Evolutionary conservation across 2,113 vertebrate species (phyloP), one percentile per base, ranked within the genome.

Genomic region (Ceyx cyanopectus): DNA sequence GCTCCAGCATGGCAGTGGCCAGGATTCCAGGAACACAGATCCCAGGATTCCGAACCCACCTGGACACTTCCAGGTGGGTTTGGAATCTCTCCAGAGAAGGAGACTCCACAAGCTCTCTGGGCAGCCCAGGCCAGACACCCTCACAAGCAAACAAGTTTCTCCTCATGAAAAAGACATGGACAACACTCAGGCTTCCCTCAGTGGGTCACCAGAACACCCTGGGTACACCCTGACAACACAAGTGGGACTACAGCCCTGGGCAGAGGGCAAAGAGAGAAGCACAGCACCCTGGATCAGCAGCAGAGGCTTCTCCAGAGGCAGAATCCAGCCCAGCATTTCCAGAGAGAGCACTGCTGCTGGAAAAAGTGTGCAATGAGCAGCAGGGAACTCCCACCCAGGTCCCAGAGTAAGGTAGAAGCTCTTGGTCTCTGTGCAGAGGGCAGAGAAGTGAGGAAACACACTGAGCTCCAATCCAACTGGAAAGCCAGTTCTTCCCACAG

Each of bases 221-320:
- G 68, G 54, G 60, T 1, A 2, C 3, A 50, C 26, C 9, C 14
- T 45, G 54, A 19, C 37, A 57, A 5, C 18, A 54, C 18, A 27
- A 10, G 45, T 2, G 58, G 40, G 40, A 57, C 19, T 14, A 40
- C 14, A n/a, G 45, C 17, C 7, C 70, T 12, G 30, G 51, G 40
- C 29, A 67, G 81, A 65, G 40, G 21, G 34, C 8, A 37, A 37
- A 21, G 15, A 3, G 58, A 48, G 12, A 41, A 69, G 73, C 7
- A 1, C 0, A 27, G 26, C 60, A 4, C 1, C 41, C 74, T 0
- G 27, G 37, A 24, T 13, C 13, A 7, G 34, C 0, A 4, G n/a
- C 34, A 54, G 79, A 30, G 9, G 63, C 58, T 72, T 11, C 60
- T 62, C 50, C 80, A 45, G 65, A 9, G 60, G 61, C 48, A 51